phyloP scores from a whole-genome alignment of 1,140 invertebrate species.

The Zaprionus ornatus region DNA sequence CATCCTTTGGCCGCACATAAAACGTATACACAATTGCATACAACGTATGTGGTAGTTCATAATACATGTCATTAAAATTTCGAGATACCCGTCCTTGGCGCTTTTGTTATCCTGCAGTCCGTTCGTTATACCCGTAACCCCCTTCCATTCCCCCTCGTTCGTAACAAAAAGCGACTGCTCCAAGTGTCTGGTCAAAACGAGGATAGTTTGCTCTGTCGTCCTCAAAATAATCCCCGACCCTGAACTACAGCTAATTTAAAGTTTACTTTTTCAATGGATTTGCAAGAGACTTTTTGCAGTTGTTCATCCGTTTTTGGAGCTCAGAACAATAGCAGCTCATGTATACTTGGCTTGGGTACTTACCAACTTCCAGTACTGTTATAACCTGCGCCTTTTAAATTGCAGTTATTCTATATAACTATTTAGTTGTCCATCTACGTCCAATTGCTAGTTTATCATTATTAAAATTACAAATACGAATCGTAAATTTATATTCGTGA shows the following conservation, averaged over 20 bases:
- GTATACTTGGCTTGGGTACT: not conserved
- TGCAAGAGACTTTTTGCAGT: not conserved
- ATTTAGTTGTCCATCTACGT: too few species aligned
- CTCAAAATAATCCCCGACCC: conserved; percentile 3
- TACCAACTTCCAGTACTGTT: not conserved
- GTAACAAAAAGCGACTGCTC: conserved; percentile 13
- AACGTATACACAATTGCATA: conserved; percentile 42
- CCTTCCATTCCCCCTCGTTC: not conserved
- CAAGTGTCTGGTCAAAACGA: conserved; percentile 55
- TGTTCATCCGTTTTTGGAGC: not conserved
- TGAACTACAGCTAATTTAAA: conserved; percentile 37
- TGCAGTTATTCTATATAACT: too few species aligned
- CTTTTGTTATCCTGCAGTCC: conserved; percentile 38
- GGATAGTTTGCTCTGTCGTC: conserved; percentile 35
- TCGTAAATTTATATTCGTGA: too few species aligned
- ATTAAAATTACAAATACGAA: too few species aligned
- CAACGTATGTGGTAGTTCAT: conserved; percentile 29
- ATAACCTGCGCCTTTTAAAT: too few species aligned
- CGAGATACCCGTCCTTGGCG: conserved; percentile 62
- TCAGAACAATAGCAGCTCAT: not conserved
- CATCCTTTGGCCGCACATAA: not conserved
- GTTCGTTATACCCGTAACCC: not conserved
- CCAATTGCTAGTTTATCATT: too few species aligned
- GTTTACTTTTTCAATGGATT: conserved; percentile 51
- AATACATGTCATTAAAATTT: conserved; percentile 74